A percentile compares a stretch with the other conserved stretches of the same genome.
These are phyloP conservation scores for Clarias macrocephalus DNA, from an alignment of 2,113 vertebrate genomes.

Conservation along the genomic window DNA sequence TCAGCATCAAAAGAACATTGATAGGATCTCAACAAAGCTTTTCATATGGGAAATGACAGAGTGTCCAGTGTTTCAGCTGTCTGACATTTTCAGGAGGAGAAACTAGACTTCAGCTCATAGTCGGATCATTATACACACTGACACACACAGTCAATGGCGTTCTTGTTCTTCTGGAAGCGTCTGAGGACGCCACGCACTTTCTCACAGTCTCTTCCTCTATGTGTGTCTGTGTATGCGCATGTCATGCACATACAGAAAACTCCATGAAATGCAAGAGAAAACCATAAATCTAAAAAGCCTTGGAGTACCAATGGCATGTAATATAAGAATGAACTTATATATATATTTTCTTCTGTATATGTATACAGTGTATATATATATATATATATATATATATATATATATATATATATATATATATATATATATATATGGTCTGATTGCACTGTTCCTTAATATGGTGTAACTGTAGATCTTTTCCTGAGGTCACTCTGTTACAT, in stretches of 20 bases:
- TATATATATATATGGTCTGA: background rate
- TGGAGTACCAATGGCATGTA: background rate
- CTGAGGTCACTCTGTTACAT: background rate
- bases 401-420: too few species aligned
- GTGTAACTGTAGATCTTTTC: background rate
- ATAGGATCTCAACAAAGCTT: constrained; percentile 29
- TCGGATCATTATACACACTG: constrained; percentile 37
- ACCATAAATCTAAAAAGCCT: background rate
- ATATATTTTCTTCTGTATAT: background rate
- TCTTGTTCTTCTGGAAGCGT: constrained; percentile 20
- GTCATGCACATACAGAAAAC: background rate
- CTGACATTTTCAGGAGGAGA: constrained; percentile 32
- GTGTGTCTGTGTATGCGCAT: too few species aligned
- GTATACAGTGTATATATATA: too few species aligned
- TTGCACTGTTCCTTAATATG: background rate
- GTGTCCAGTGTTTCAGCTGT: constrained; percentile 40
- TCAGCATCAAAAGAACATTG: constrained; percentile 29
- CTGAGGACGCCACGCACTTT: background rate
- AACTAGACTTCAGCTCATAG: constrained; percentile 29
- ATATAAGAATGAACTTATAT: background rate
- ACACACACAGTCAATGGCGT: constrained; percentile 30
- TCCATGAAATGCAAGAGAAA: background rate
- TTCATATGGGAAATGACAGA: constrained; percentile 38
- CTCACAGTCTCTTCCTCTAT: constrained; percentile 10
- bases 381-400: too few species aligned